These are phyloP conservation scores for Thecocarcelia acutangulata DNA, from an alignment of 2,888 invertebrate genomes.

Conservation along the genomic window DNA sequence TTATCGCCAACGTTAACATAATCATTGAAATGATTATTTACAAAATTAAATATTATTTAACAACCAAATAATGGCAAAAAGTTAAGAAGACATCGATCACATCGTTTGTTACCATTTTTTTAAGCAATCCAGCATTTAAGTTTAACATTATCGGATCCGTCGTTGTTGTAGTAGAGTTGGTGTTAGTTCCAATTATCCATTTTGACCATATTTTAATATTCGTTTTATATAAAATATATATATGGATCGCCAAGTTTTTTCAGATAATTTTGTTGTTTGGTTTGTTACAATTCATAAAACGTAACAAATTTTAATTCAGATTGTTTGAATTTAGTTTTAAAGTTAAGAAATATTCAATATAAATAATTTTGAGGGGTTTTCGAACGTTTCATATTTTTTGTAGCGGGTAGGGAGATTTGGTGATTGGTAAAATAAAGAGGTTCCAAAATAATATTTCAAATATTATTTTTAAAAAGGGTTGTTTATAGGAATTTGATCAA, in stretches of 20 bases:
- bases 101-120: constrained; percentile 32
- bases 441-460: constrained; percentile 47
- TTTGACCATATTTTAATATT: constrained; percentile 67
- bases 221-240: constrained; percentile 74
- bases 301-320: constrained; percentile 67
- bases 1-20: constrained; percentile 17
- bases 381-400: constrained; percentile 44
- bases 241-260: constrained; percentile 79
- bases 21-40: constrained; percentile 7
- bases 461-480: constrained; percentile 53
- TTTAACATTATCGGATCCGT: constrained; percentile 40
- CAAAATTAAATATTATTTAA: constrained; percentile 36
- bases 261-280: constrained; percentile 60
- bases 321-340: constrained; percentile 69
- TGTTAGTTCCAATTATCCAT: constrained; percentile 61
- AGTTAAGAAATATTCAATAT: constrained; percentile 49
- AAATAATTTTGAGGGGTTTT: constrained; percentile 52
- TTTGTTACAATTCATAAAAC: constrained; percentile 61
- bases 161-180: constrained; percentile 31
- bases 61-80: constrained; percentile 15
- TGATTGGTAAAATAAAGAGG: constrained; percentile 39
- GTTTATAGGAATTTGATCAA: constrained; percentile 47
- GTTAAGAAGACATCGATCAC: background rate
- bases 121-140: constrained; percentile 24
- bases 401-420: constrained; percentile 27